phyloP scores from a whole-genome alignment of 1,140 invertebrate genomes.

The Agrypnia vestita region DNA sequence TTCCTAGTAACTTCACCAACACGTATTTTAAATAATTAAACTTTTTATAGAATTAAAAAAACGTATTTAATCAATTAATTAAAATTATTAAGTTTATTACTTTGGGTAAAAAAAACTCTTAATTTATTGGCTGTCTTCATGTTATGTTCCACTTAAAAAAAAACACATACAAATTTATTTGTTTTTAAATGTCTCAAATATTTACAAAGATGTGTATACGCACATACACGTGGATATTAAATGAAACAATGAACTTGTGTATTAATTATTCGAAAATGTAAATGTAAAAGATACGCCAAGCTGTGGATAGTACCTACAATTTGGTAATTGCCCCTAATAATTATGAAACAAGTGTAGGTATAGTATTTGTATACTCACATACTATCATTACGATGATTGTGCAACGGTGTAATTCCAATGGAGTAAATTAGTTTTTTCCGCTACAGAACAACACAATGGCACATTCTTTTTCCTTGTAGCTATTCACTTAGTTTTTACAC shows the following conservation, averaged over 20 bases:
- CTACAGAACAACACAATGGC: conserved; percentile 7
- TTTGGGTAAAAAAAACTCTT: too few relatives aligned
- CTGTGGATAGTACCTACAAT: background rate
- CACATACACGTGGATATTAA: background rate
- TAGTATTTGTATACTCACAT: conserved; percentile 11
- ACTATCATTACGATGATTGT: background rate
- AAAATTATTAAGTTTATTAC: too few relatives aligned
- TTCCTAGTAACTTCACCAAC: too few relatives aligned
- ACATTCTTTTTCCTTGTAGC: background rate
- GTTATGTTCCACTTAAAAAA: too few relatives aligned
- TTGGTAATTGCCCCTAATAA: conserved; percentile 10
- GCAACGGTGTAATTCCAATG: conserved; percentile 23
- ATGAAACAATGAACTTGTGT: conserved; percentile 30
- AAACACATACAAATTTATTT: too few relatives aligned
- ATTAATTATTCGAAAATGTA: conserved; percentile 23
- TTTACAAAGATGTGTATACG: background rate
- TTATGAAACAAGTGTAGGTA: background rate
- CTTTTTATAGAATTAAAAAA: too few relatives aligned
- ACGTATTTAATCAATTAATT: too few relatives aligned
- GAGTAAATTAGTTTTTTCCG: conserved; percentile 34
- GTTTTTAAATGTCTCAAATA: background rate
- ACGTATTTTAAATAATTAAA: too few relatives aligned
- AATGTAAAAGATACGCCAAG: background rate
- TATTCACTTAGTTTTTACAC: conserved; percentile 16
- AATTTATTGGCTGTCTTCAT: too few relatives aligned